phyloP scores from a whole-genome alignment of 2,113 vertebrate species.

The Petrocephalus zakoni region DNA sequence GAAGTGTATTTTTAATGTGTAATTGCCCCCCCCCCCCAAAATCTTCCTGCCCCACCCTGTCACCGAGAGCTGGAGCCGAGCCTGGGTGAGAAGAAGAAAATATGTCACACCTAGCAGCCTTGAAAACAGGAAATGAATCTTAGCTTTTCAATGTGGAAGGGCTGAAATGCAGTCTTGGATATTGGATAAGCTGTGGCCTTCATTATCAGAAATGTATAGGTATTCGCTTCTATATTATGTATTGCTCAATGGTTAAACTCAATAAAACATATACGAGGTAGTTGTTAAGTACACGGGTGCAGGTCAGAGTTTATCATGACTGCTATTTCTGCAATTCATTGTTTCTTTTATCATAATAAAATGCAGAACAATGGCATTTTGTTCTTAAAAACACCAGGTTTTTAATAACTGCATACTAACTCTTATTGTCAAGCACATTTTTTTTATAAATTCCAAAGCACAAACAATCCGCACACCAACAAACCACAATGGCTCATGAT shows the following conservation, averaged over 20 bases:
- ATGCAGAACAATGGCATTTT: not conserved
- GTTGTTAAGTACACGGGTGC: not conserved
- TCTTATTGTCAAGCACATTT: not conserved
- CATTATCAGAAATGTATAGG: not conserved
- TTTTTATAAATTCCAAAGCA: not conserved
- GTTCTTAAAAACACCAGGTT: not conserved
- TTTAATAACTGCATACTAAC: not conserved
- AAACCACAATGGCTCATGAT: not conserved
- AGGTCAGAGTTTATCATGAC: not conserved
- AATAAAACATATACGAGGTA: not conserved
- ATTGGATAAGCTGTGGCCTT: not conserved
- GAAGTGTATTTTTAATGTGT: too few species aligned
- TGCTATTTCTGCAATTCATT: not conserved
- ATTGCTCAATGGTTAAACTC: not conserved
- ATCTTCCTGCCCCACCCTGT: too few species aligned
- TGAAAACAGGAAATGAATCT: not conserved
- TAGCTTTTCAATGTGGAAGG: not conserved
- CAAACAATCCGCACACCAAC: not conserved
- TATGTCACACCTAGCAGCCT: not conserved
- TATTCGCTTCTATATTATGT: not conserved
- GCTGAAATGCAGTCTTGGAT: not conserved
- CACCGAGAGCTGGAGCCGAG: too few species aligned
- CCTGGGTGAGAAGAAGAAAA: not conserved
- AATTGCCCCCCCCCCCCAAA: too few species aligned
- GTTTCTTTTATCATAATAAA: not conserved